These are phyloP conservation scores for Tenthredo notha DNA, from an alignment of 2,888 invertebrate genomes.

Conservation along the genomic window DNA sequence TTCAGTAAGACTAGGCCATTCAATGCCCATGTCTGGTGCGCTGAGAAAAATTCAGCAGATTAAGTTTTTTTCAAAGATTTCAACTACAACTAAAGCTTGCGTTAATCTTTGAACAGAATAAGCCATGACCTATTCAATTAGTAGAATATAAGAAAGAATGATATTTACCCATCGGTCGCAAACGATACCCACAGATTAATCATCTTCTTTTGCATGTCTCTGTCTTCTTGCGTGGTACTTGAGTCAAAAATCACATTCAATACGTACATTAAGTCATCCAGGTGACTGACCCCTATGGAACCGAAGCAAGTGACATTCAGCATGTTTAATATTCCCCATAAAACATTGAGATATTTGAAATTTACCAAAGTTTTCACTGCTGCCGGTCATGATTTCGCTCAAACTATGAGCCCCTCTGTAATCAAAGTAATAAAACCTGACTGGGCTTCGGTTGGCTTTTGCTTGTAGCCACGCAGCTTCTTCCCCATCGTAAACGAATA, in stretches of 20 bases:
- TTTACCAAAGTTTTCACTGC: slow-evolving; percentile 81
- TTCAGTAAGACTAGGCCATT: slow-evolving; percentile 80
- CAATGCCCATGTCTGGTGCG: slow-evolving; percentile 76
- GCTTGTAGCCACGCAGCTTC: slow-evolving; percentile 83
- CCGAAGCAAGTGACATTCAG: not conserved
- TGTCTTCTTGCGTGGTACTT: slow-evolving; percentile 78
- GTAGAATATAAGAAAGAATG: not conserved
- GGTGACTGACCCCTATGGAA: slow-evolving; percentile 83
- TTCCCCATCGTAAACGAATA: slow-evolving; percentile 83
- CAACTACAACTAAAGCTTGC: not conserved
- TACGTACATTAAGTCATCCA: slow-evolving; percentile 82
- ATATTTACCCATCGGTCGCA: slow-evolving; percentile 81
- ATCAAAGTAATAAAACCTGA: slow-evolving; percentile 84
- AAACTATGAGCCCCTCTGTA: slow-evolving; percentile 82
- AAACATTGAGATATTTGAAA: slow-evolving; percentile 21
- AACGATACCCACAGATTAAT: slow-evolving; percentile 81
- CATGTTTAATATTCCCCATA: not conserved
- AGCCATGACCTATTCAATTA: not conserved
- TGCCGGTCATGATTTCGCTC: slow-evolving; percentile 80
- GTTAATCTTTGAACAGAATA: not conserved
- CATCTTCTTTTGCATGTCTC: slow-evolving; percentile 79
- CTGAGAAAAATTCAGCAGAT: slow-evolving; percentile 69
- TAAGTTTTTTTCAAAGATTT: not conserved
- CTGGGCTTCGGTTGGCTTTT: slow-evolving; percentile 80
- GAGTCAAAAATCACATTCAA: slow-evolving; percentile 77